Base-by-base conservation (phyloP, 2,888 invertebrate genomes). In the Eudasyphora cyanicolor region DNA sequence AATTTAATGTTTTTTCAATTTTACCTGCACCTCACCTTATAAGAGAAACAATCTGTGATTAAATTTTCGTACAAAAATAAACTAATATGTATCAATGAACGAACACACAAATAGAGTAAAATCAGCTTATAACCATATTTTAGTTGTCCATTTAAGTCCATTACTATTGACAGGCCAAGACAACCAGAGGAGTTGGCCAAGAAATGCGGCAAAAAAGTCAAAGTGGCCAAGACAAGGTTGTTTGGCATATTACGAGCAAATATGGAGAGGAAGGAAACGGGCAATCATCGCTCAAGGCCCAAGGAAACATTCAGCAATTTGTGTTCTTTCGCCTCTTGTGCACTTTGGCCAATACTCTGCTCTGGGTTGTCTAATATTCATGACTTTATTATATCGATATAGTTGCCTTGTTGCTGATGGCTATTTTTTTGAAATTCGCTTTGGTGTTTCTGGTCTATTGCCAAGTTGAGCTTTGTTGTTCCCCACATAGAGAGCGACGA, bases 81-180 rank as follows among this genome's bases (percentile, higher is more conserved):
- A 51, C 51, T 10, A 51, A 51, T 21, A 51, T 8, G 6, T 7
- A 51, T 8, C 49, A 19, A 21, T 10, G 8, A 51, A 51, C 10
- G 2, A 21, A 10, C 21, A n/a, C 14, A 45, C 14, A 7, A 57
- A 62, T 62, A 64, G 38, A 64, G 19, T 64, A 64, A n/a, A n/a
- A 64, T 64, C 38, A 64, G 19, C 64, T 38, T 64, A 64, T 64
- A 14, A 35, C 35, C 64, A 64, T 64, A 64, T 64, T 35, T 64
- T 21, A 35, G 38, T 38, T 35, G 64, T 19, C 64, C 32, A 38
- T 64, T 64, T 64, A 64, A 64, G 64, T 14, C 64, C 38, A 64
- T 64, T 35, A 64, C 64, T 64, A 64, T 60, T 60, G 60, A 60
- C 60, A 60, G n/a, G n/a, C n/a, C n/a, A n/a, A n/a, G n/a, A n/a